Evolutionary conservation across 2,113 vertebrate genomes (phyloP), one percentile per base, ranked within the genome.

Genomic region (Pelodiscus sinensis): DNA sequence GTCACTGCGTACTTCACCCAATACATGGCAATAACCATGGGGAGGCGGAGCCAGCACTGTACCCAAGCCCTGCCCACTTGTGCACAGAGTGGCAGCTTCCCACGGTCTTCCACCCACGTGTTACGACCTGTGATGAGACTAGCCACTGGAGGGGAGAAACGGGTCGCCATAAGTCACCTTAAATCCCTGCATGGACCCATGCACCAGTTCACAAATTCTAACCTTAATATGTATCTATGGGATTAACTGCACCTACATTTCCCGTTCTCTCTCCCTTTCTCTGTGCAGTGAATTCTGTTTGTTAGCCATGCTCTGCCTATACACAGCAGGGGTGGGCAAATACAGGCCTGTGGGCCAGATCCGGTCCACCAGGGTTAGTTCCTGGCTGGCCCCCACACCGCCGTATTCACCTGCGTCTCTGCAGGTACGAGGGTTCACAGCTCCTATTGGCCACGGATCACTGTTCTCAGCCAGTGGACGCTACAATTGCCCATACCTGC

Each of bases 71-170:
- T 22, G 6, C 31, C 11, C n/a, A n/a, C 62, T 19, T 27, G 51
- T 51, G 29, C 22, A 3, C 27, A 54, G 35, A 71, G 60, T 3
- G 31, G 14, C 19, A 60, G 38, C 60, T 38, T 35, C 54, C 2
- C 31, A 71, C 8, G 19, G 9, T 38, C 1, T 0, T 14, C 15
- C 55, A 27, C 54, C 52, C 54, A 9, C 31, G 27, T 75, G 27
- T 1, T 3, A 0, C 9, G 60, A 11, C 25, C 52, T 25, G 15
- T 57, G 58, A 57, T 52, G 78, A 65, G 65, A 11, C 0, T 19
- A 44, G 4, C 18, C 19, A 31, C 7, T 15, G 62, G 62, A 25
- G 86, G 38, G 38, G 50, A 77, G 22, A n/a, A 29, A n/a, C 50
- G 55, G 35, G 50, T 19, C 11, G 1, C 6, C 56, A 1, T 8